Evolutionary conservation across 2,888 invertebrate species (phyloP).

Genomic region (Gastrophysa polygoni): DNA sequence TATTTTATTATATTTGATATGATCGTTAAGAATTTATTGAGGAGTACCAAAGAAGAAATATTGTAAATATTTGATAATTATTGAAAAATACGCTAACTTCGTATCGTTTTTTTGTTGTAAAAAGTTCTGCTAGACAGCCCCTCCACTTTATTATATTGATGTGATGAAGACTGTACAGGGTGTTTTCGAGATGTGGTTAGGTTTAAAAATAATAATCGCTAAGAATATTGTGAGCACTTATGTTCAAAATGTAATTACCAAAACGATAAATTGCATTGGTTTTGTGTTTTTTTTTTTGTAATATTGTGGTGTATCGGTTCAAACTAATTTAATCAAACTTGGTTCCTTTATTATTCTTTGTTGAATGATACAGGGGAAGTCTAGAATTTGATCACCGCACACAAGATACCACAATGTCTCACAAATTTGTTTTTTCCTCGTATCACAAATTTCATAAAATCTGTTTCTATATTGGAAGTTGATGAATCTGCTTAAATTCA

Average conservation of each 20-base stretch:
- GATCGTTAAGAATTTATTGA: conserved; percentile 54
- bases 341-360: too few relatives aligned
- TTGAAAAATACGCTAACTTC: conserved; percentile 41
- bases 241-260: neutral
- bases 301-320: too few relatives aligned
- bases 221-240: neutral
- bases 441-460: too few relatives aligned
- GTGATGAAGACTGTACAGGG: conserved; percentile 34
- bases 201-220: conserved; percentile 11
- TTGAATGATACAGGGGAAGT: too few relatives aligned
- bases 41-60: conserved; percentile 53
- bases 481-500: too few relatives aligned
- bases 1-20: conserved; percentile 55
- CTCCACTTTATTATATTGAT: conserved; percentile 25
- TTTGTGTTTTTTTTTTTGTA: neutral
- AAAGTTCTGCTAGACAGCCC: conserved; percentile 20
- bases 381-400: too few relatives aligned
- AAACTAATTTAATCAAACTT: too few relatives aligned
- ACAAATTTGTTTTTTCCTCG: too few relatives aligned
- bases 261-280: neutral
- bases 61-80: conserved; percentile 32
- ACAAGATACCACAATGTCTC: too few relatives aligned
- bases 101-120: conserved; percentile 28
- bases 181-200: conserved; percentile 30
- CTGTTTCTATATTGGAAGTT: too few relatives aligned